Conservation (phyloP, 2,888 invertebrate species). For the Spisula solida region DNA sequence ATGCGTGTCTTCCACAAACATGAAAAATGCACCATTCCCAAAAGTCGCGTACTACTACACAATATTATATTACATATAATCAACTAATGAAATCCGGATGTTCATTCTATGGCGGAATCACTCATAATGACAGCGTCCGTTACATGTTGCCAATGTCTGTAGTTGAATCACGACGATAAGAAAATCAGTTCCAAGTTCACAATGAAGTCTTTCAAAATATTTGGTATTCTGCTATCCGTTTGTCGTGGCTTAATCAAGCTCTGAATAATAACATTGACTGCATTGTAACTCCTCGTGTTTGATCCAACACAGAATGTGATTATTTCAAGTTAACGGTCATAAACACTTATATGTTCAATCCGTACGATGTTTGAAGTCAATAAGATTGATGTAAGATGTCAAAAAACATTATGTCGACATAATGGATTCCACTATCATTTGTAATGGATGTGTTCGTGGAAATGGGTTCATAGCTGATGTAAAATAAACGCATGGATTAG, state of each 20-base stretch:
- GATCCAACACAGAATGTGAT: neutral
- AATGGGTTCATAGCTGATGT: no score
- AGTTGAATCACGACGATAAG: neutral
- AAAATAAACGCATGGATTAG: no score
- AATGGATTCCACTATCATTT: no score
- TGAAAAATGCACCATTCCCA: neutral
- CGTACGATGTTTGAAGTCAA: neutral
- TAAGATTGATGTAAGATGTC: neutral
- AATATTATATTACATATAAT: neutral
- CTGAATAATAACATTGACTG: neutral
- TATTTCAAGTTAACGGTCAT: neutral
- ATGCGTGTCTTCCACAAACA: neutral
- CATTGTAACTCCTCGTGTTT: neutral
- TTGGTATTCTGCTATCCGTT: conserved; percentile 14
- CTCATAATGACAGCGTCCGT: neutral
- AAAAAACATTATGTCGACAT: neutral
- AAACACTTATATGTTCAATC: neutral
- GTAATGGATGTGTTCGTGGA: no score
- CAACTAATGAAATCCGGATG: neutral
- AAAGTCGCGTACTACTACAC: neutral
- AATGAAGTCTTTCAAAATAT: neutral
- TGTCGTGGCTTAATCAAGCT: neutral
- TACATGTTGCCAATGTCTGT: conserved; percentile 1
- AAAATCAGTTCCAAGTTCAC: neutral
- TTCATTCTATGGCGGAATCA: neutral